phyloP scores from a whole-genome alignment of 2,888 invertebrate species.

The Cinara cedri region DNA sequence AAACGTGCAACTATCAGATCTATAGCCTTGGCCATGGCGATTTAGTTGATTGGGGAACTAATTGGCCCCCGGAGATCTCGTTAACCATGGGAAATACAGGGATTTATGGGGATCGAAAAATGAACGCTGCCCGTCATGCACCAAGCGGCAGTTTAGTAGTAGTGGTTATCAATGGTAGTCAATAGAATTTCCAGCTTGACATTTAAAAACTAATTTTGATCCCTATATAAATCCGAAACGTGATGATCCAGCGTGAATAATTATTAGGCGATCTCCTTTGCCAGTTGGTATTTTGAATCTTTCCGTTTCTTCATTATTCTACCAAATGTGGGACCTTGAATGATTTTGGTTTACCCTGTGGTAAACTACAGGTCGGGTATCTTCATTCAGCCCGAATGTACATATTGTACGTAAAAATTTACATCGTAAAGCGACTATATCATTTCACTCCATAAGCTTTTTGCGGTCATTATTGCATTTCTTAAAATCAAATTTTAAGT shows the following conservation, averaged over 20 bases:
- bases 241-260: constrained; percentile 44
- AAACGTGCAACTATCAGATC: no score
- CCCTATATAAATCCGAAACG: no score
- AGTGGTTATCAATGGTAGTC: no score
- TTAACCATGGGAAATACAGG: no score
- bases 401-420: constrained; percentile 27
- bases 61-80: no score
- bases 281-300: constrained; percentile 37
- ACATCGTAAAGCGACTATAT: constrained; percentile 14
- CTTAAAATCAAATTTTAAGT: constrained; percentile 1
- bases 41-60: no score
- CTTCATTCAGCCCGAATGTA: constrained; percentile 30
- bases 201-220: no score
- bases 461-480: constrained; percentile 33
- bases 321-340: constrained; percentile 9
- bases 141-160: no score
- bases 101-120: no score
- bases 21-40: no score
- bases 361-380: constrained; percentile 28
- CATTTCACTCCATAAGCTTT: constrained; percentile 44
- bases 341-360: constrained; percentile 51
- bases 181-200: no score
- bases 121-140: no score
- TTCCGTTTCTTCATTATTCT: constrained; percentile 18
- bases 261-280: constrained; percentile 43